Conservation (phyloP, 2,797 vertebrate genomes). For the Danio jaintianensis region DNA sequence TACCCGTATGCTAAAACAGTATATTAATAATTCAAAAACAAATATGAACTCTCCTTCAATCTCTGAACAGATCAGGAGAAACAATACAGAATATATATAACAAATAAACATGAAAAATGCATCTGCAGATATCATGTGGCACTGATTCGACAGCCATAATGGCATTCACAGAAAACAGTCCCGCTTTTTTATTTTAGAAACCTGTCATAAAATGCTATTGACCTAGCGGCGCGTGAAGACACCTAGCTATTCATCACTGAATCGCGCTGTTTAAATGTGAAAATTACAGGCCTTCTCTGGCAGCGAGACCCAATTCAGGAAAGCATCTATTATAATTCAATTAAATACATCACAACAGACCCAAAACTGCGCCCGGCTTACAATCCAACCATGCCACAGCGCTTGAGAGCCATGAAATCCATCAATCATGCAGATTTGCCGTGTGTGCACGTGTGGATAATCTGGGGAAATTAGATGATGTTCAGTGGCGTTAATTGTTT, state of each 20-base stretch:
- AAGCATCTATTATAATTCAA: slow-evolving; percentile 59
- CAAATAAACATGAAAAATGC: not conserved
- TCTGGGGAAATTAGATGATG: slow-evolving; percentile 46
- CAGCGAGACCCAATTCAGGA: slow-evolving; percentile 29
- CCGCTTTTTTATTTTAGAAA: not conserved
- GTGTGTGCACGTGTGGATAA: slow-evolving; percentile 32
- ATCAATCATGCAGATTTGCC: slow-evolving; percentile 31
- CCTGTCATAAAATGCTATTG: slow-evolving; percentile 24
- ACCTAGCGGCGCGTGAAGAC: slow-evolving; percentile 29
- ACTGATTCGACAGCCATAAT: slow-evolving; percentile 4
- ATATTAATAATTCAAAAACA: not conserved
- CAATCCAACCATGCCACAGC: slow-evolving; percentile 28
- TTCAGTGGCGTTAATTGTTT: slow-evolving; percentile 47
- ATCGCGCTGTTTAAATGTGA: slow-evolving; percentile 46
- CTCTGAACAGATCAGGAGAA: not conserved
- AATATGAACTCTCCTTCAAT: not conserved
- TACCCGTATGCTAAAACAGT: not conserved
- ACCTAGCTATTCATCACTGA: slow-evolving; percentile 36
- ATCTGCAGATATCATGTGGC: slow-evolving; percentile 1
- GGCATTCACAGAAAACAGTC: not conserved
- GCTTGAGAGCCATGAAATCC: slow-evolving; percentile 37
- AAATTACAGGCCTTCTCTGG: slow-evolving; percentile 50
- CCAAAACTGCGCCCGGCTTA: slow-evolving; percentile 22
- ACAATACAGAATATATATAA: not conserved
- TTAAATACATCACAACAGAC: slow-evolving; percentile 53